phyloP scores from a whole-genome alignment of 2,113 vertebrate genomes.

The Aptenodytes patagonicus region DNA sequence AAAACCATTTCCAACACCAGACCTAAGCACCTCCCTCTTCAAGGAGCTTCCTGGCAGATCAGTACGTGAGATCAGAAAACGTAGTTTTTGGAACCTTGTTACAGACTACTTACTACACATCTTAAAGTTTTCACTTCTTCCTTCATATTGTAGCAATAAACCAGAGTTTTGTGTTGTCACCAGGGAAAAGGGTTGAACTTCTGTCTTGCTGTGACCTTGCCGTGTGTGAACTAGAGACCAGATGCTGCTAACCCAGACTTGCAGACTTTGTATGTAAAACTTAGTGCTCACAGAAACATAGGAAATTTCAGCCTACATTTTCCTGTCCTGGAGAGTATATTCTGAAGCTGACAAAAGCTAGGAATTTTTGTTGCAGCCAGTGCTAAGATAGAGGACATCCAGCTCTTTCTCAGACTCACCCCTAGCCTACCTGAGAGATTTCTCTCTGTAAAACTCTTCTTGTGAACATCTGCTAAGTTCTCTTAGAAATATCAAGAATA shows the following conservation, averaged over 20 bases:
- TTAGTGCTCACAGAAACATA: background rate
- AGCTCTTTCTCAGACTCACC: background rate
- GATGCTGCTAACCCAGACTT: background rate
- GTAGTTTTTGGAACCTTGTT: accelerated
- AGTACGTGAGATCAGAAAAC: background rate
- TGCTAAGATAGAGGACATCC: background rate
- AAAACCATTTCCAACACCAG: background rate
- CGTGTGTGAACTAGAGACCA: accelerated
- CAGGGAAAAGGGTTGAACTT: background rate
- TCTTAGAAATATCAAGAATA: conserved; percentile 41
- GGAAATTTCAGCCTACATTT: background rate
- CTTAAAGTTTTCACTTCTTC: background rate
- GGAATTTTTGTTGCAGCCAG: background rate
- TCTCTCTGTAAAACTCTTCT: background rate
- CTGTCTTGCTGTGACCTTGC: background rate
- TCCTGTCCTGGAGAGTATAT: background rate
- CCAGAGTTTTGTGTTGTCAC: background rate
- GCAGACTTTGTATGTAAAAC: background rate
- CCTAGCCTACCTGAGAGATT: background rate
- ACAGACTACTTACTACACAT: background rate
- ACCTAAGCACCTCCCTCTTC: background rate
- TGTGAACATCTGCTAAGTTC: conserved; percentile 54
- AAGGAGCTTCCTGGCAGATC: background rate
- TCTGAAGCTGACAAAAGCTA: background rate
- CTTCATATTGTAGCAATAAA: background rate